phyloP scores from a whole-genome alignment of 2,797 vertebrate genomes.

The Pelodytes ibericus region DNA sequence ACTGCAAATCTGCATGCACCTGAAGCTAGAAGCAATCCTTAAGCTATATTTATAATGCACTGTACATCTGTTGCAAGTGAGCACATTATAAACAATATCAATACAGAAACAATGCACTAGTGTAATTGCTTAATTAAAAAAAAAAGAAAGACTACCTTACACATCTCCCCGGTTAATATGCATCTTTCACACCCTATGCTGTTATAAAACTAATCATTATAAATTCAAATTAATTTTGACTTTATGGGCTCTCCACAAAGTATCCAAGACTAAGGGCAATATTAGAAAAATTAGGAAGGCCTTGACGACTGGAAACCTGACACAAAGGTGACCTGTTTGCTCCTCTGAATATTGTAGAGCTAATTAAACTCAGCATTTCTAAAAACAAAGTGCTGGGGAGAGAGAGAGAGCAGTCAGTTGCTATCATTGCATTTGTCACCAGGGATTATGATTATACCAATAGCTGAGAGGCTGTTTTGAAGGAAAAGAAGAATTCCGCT shows the following conservation, averaged over 20 bases:
- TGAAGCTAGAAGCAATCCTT: constrained; percentile 7
- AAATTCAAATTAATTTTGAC: constrained; percentile 35
- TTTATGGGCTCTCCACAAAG: constrained; percentile 55
- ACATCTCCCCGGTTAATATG: neutral
- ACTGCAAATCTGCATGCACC: constrained; percentile 16
- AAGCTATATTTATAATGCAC: constrained; percentile 7
- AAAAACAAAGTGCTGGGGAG: constrained; percentile 65
- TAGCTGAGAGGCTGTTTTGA: constrained; percentile 67
- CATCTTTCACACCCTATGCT: constrained; percentile 7
- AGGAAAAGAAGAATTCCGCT: constrained; percentile 56
- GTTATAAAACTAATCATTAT: constrained; percentile 29
- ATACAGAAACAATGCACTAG: neutral
- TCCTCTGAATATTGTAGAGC: constrained; percentile 61
- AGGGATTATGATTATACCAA: constrained; percentile 67
- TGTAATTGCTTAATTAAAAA: constrained; percentile 32
- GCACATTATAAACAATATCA: constrained; percentile 6
- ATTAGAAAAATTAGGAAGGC: constrained; percentile 56
- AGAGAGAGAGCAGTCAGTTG: constrained; percentile 65
- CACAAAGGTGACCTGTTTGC: constrained; percentile 64
- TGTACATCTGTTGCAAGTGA: neutral
- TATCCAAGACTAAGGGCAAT: constrained; percentile 56
- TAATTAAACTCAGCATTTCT: constrained; percentile 72
- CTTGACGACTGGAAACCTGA: constrained; percentile 61
- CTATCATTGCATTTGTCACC: constrained; percentile 69
- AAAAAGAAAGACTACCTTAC: constrained; percentile 14